Percentiles rank a stretch among this genome's conserved stretches.
phyloP scores from a whole-genome alignment of 2,888 invertebrate species.

The Drosophila mettleri region DNA sequence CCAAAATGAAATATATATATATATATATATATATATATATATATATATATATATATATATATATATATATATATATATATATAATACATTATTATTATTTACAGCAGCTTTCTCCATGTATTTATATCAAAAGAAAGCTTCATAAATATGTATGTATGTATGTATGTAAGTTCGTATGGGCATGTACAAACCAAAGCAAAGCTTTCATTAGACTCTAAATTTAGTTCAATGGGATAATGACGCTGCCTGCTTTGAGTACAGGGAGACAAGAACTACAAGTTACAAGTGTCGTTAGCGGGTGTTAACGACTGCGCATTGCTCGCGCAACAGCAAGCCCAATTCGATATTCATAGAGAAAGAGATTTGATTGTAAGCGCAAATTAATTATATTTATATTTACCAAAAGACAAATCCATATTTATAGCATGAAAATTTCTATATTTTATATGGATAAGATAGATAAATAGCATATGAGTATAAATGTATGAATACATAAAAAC shows the following conservation, averaged over 20 bases:
- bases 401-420: no score
- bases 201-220: constrained; percentile 58
- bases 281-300: not conserved
- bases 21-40: not conserved
- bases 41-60: not conserved
- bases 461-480: no score
- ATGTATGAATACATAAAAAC: no score
- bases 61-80: not conserved
- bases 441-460: no score
- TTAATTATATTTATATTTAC: not conserved
- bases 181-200: constrained; percentile 33
- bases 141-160: constrained; percentile 40
- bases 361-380: not conserved
- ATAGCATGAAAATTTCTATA: no score
- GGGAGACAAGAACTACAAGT: not conserved
- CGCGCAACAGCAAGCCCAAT: not conserved
- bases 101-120: no score
- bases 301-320: not conserved
- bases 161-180: not conserved
- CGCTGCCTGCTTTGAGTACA: constrained; percentile 9
- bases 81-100: no score
- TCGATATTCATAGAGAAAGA: not conserved
- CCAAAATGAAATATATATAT: not conserved
- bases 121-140: constrained; percentile 11
- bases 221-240: constrained; percentile 29